phyloP scores from a whole-genome alignment of 2,113 vertebrate genomes.

The Otocyon megalotis region DNA sequence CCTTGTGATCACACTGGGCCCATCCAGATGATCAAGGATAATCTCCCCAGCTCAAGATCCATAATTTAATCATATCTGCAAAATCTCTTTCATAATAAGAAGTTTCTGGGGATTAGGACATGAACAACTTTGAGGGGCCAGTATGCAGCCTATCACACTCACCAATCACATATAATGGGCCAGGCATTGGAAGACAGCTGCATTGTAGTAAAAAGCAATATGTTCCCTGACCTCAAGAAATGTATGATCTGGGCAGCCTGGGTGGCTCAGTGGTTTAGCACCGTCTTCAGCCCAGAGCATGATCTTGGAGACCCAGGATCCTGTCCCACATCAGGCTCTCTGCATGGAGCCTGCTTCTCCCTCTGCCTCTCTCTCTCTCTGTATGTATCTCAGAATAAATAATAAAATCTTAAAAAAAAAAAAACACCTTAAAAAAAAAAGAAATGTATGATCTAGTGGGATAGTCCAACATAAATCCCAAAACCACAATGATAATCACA shows the following conservation, averaged over 20 bases:
- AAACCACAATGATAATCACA: background rate
- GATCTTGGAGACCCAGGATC: too few species aligned
- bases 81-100: background rate
- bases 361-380: too few species aligned
- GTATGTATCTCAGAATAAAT: too few species aligned
- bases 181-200: background rate
- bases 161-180: background rate
- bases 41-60: background rate
- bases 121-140: background rate
- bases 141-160: background rate
- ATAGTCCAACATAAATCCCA: background rate
- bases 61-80: background rate
- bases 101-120: background rate
- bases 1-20: background rate
- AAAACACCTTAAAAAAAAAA: background rate
- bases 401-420: too few species aligned
- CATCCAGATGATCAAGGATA: background rate
- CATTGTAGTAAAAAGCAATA: background rate
- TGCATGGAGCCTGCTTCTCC: too few species aligned
- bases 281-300: too few species aligned
- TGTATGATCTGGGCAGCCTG: background rate
- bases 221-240: background rate
- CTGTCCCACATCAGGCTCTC: too few species aligned
- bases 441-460: background rate
- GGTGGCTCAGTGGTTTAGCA: too few species aligned